Evolutionary conservation across 2,113 vertebrate species (phyloP), one percentile per base, ranked within the genome.

Genomic region (Semnornis frantzii): DNA sequence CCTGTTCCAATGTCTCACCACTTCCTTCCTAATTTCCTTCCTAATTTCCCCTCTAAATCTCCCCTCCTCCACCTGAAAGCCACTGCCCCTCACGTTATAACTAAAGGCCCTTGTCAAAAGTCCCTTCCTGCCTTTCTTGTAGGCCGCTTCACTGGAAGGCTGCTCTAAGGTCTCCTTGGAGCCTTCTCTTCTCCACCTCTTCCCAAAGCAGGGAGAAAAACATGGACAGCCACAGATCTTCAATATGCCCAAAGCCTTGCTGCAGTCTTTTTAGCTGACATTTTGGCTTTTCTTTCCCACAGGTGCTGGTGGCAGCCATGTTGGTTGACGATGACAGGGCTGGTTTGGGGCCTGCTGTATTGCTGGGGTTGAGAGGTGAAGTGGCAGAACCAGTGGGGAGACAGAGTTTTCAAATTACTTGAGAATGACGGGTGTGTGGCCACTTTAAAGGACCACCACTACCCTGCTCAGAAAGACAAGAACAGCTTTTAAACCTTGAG

Each of bases 171-270:
- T 52, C 50, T 52, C 50, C 23, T 12, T 6, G 4, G 50, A 24
- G 50, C 50, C 50, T 52, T 52, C 50, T 52, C 50, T 52, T 52
- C 50, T 13, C 50, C 23, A 8, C 42, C 8, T 34, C 82, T 46
- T 59, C 21, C 39, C 62, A 62, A 48, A 83, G 80, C 37, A 48
- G 31, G 31, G 59, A 78, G 55, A 24, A 72, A 73, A 19, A 42
- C 20, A 12, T 12, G n/a, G 80, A 12, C 62, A 83, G 28, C 23
- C 0, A 0, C 28, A 66, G 46, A 28, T 3, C 0, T 28, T 48
- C 5, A 5, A 3, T 21, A 6, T 12, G 30, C 50, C 69, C 69
- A 48, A 73, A 92, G 30, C 9, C 44, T 54, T 37, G 28, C 59
- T 34, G n/a, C 12, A 0, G 11, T 42, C 28, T 0, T 34, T 15